These are phyloP conservation scores for Rhineura floridana DNA, from an alignment of 2,113 vertebrate genomes.

Conservation along the genomic window DNA sequence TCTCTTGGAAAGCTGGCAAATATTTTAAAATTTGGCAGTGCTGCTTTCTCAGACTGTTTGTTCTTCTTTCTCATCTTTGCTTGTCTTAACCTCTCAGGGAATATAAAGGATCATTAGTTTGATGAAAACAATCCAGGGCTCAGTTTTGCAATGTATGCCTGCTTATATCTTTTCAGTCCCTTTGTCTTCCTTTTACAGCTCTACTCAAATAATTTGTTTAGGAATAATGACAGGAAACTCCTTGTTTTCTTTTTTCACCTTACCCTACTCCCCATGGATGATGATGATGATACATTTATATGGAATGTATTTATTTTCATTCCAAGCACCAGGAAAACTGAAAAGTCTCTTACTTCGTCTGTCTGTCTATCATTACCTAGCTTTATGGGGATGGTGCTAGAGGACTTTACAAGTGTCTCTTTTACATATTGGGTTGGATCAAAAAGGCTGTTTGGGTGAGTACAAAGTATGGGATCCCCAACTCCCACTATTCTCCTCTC, in stretches of 20 bases:
- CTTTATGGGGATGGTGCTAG: not conserved
- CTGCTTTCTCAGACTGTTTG: slow-evolving; percentile 32
- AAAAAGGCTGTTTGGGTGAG: not conserved
- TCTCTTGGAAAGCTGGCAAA: not conserved
- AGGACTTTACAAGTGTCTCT: too few relatives aligned
- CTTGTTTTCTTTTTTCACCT: not conserved
- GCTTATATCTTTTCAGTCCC: slow-evolving; percentile 14
- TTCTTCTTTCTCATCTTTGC: slow-evolving; percentile 4
- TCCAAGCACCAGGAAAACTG: not conserved
- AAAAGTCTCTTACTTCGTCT: not conserved
- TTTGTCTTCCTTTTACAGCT: not conserved
- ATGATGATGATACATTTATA: not conserved
- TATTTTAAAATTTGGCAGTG: slow-evolving; percentile 37
- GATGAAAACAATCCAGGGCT: slow-evolving; percentile 40
- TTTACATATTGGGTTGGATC: not conserved
- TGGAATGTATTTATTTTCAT: not conserved
- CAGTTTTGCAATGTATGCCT: not conserved
- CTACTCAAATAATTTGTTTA: not conserved
- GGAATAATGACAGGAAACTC: not conserved
- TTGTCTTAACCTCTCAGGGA: slow-evolving; percentile 34
- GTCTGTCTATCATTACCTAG: too few relatives aligned
- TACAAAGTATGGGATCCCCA: not conserved
- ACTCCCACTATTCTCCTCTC: not conserved
- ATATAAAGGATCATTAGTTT: slow-evolving; percentile 36
- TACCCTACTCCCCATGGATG: not conserved